These are phyloP conservation scores for Ellobium chinense DNA, from an alignment of 2,888 invertebrate genomes.

Conservation along the genomic window DNA sequence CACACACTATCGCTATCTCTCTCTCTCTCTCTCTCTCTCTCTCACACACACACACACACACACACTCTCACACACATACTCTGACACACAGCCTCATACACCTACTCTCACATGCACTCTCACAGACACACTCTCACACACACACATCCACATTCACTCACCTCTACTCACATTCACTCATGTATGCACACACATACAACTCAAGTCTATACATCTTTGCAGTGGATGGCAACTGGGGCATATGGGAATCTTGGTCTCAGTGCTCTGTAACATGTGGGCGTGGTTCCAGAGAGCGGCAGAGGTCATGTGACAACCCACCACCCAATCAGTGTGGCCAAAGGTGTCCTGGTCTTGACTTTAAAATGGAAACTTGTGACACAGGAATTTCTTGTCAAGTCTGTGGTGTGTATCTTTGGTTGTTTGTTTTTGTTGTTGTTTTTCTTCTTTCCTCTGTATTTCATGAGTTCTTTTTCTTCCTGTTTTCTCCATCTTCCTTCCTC, in stretches of 20 bases:
- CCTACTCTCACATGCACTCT: no score
- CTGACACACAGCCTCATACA: no score
- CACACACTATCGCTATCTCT: no score
- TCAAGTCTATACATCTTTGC: no score
- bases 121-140: no score
- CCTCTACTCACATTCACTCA: no score
- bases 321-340: slow-evolving; percentile 11
- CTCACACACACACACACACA: no score
- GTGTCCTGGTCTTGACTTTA: background rate
- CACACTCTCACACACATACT: no score
- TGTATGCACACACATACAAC: no score
- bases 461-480: background rate
- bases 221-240: slow-evolving; percentile 46
- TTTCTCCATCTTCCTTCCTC: no score
- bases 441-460: background rate
- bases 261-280: slow-evolving; percentile 29
- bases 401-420: background rate
- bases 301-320: slow-evolving; percentile 28
- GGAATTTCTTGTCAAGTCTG: background rate
- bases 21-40: no score
- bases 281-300: slow-evolving; percentile 1
- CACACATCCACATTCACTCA: no score
- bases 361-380: background rate
- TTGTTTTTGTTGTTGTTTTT: background rate
- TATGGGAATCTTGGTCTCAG: slow-evolving; percentile 24